Percentiles rank a stretch among this genome's conserved stretches.
Evolutionary conservation across 2,113 vertebrate genomes (phyloP).

Genomic region (Epinephelus lanceolatus): DNA sequence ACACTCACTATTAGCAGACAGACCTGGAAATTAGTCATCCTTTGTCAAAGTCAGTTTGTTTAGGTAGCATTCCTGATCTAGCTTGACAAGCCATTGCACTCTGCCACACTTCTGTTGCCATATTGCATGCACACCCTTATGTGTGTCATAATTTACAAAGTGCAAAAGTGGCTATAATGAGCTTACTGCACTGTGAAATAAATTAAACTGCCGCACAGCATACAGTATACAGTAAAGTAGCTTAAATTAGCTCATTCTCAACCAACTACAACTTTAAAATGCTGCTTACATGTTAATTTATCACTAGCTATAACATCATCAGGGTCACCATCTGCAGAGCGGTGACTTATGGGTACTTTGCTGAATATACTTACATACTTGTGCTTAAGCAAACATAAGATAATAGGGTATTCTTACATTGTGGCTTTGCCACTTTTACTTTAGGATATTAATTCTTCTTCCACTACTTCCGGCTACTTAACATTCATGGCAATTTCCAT

Average conservation of each 20-base stretch:
- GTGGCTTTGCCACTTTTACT: constrained; percentile 22
- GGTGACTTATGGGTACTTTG: neutral
- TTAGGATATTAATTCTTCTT: constrained; percentile 29
- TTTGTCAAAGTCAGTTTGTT: too few species aligned
- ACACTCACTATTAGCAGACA: too few species aligned
- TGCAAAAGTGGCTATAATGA: neutral
- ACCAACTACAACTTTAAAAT: neutral
- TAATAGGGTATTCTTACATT: constrained; percentile 9
- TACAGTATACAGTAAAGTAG: neutral
- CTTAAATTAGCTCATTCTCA: neutral
- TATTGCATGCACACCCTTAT: too few species aligned
- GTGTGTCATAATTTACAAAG: too few species aligned
- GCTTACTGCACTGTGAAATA: neutral
- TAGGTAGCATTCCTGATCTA: too few species aligned
- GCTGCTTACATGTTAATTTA: neutral
- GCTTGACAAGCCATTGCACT: too few species aligned
- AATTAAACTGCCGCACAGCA: neutral
- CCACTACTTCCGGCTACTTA: constrained; percentile 43
- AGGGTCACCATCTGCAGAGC: neutral
- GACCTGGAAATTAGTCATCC: too few species aligned
- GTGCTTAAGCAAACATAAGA: neutral
- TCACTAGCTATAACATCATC: neutral
- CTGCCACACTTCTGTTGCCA: too few species aligned
- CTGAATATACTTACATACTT: constrained; percentile 1
- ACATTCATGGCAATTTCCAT: constrained; percentile 63